A percentile compares a stretch with the other conserved stretches of the same genome.
Conservation (phyloP, 2,113 vertebrate genomes). For the Esox niger region DNA sequence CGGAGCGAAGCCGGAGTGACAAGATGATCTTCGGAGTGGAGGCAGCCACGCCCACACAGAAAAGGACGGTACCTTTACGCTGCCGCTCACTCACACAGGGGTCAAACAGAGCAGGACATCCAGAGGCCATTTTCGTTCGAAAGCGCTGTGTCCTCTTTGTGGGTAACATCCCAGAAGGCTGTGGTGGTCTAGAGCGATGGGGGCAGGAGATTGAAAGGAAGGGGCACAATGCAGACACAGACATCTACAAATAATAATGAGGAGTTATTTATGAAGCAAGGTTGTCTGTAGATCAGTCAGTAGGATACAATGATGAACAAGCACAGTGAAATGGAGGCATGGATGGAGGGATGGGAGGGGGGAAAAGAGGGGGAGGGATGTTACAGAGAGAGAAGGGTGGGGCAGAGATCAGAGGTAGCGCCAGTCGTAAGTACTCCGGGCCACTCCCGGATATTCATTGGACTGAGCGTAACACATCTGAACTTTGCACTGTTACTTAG, state of each 20-base stretch:
- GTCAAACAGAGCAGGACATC: neutral
- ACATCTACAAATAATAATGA: too few species aligned
- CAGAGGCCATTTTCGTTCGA: conserved; percentile 23
- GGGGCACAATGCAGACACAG: too few species aligned
- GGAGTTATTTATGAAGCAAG: too few species aligned
- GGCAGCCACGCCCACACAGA: neutral
- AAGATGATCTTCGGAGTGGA: neutral
- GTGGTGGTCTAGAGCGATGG: conserved; percentile 18
- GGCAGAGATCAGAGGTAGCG: conserved; percentile 14
- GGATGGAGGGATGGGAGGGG: conserved; percentile 10
- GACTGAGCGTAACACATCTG: conserved; percentile 49
- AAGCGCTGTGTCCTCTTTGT: conserved; percentile 17
- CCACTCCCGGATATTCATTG: conserved; percentile 39
- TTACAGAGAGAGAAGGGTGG: neutral
- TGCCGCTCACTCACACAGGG: neutral
- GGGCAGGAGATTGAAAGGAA: neutral
- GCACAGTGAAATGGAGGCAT: neutral
- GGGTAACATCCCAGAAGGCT: conserved; percentile 32
- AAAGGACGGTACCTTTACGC: neutral
- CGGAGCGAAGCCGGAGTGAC: neutral
- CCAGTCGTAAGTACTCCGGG: conserved; percentile 43
- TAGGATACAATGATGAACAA: neutral
- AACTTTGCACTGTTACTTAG: conserved; percentile 47
- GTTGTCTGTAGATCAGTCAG: too few species aligned
- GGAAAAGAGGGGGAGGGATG: conserved; percentile 2